phyloP scores from a whole-genome alignment of 2,113 vertebrate genomes.

The Elgaria multicarinata region DNA sequence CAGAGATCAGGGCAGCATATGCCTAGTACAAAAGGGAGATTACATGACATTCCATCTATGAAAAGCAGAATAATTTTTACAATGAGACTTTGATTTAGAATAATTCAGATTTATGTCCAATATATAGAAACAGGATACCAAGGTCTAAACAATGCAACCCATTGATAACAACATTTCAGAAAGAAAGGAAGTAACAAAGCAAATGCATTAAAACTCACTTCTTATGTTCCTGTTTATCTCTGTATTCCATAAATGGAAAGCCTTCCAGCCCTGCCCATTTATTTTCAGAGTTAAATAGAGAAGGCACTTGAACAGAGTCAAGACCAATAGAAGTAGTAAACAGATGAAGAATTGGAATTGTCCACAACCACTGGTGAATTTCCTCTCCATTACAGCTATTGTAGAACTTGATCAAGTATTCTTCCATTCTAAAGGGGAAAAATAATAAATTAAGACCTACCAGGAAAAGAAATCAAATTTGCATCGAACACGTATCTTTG shows the following conservation, averaged over 20 bases:
- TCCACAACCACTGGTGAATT: slow-evolving; percentile 57
- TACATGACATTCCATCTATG: no score
- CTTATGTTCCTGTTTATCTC: not conserved
- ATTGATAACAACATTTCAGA: not conserved
- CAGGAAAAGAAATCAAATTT: not conserved
- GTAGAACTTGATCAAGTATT: slow-evolving; percentile 33
- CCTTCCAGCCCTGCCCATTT: slow-evolving; percentile 83
- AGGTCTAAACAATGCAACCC: not conserved
- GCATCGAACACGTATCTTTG: not conserved
- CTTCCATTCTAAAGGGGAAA: slow-evolving; percentile 35
- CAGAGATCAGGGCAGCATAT: no score
- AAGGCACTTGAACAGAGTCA: not conserved
- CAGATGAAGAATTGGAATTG: slow-evolving; percentile 73
- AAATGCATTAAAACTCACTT: not conserved
- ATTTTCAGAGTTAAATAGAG: slow-evolving; percentile 20
- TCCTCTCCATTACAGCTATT: not conserved
- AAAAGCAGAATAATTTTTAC: no score
- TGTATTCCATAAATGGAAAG: slow-evolving; percentile 51
- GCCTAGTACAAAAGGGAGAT: no score
- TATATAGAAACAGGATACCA: not conserved
- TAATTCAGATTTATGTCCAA: not conserved
- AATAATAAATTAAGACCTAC: not conserved
- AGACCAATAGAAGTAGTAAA: not conserved
- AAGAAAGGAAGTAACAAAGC: not conserved
- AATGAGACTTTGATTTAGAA: no score